Percentiles rank a stretch among this genome's conserved stretches.
These are phyloP conservation scores for Seira musarum DNA, from an alignment of 2,888 invertebrate genomes.

Conservation along the genomic window DNA sequence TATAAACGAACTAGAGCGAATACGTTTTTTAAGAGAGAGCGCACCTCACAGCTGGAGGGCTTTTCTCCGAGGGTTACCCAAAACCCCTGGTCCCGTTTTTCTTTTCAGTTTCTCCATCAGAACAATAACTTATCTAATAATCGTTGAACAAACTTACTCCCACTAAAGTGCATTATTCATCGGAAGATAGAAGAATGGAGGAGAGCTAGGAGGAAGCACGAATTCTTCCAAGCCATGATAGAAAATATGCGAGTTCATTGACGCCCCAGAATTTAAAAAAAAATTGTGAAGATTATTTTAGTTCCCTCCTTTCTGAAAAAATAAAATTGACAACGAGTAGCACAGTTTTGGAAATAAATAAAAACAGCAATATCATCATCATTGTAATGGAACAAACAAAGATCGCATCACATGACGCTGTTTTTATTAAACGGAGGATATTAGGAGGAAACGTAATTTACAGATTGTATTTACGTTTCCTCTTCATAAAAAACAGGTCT, in stretches of 20 bases:
- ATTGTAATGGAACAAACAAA: not conserved
- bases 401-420: not conserved
- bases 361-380: not conserved
- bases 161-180: not conserved
- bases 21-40: not conserved
- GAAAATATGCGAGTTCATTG: constrained; percentile 2
- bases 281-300: not conserved
- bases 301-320: not conserved
- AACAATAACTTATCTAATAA: constrained; percentile 15
- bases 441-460: not conserved
- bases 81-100: constrained; percentile 8
- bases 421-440: constrained; percentile 2
- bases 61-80: constrained; percentile 30
- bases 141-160: constrained; percentile 1
- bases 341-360: not conserved
- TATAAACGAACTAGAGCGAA: constrained; percentile 7
- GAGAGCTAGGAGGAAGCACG: not conserved
- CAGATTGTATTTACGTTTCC: not conserved
- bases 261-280: not conserved
- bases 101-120: constrained; percentile 19
- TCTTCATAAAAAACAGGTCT: not conserved
- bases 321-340: not conserved
- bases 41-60: constrained; percentile 55
- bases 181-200: not conserved
- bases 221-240: not conserved